Base-by-base conservation (phyloP, 2,797 vertebrate genomes). In the Hydrophis major region DNA sequence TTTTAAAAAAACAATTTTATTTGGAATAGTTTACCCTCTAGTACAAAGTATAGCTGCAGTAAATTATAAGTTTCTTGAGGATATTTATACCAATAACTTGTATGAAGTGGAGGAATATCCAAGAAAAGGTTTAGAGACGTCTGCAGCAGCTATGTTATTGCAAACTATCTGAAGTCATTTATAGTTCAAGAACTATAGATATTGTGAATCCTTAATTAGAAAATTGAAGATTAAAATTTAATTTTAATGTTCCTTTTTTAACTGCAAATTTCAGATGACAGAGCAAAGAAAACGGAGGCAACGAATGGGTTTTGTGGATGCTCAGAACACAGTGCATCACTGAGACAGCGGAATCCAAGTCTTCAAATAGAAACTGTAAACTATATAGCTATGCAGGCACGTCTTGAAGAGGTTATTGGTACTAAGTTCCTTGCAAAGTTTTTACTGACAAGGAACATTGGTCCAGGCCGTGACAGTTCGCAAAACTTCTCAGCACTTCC, bases 281-380 rank as follows among this genome's bases (percentile, higher is more conserved):
- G 98, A 98, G 95, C 98, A 98, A 95, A 96, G 98, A 95, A 98
- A 98, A 93, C 97, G 98, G 94, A 95, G 98, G 63, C 98, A 98
- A 27, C 96, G 98, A 91, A 97, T 98, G 96, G 98, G 98, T n/a
- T 98, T 98, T 42, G 98, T 98, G 96, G 98, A 98, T 1, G 98
- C 97, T 25, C 98, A 98, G 96, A 98, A 97, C 86, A 97, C 97
- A 92, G 94, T 98, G 94, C 98, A 97, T 95, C 97, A 98, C 96
- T 98, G 92, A 97, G 60, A 8, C 13, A 2, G 22, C 14, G 74
- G 4, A 28, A 22, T 16, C 8, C 55, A 0, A 55, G 93, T 90
- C 86, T 2, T 59, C 74, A 94, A 22, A 5, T 0, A 20, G 92
- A 94, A 94, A 92, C 91, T 95, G 28, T 57, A 92, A 42, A 32